These are phyloP conservation scores for Aradophagus sp. DNA, from an alignment of 1,140 invertebrate species.

Conservation along the genomic window DNA sequence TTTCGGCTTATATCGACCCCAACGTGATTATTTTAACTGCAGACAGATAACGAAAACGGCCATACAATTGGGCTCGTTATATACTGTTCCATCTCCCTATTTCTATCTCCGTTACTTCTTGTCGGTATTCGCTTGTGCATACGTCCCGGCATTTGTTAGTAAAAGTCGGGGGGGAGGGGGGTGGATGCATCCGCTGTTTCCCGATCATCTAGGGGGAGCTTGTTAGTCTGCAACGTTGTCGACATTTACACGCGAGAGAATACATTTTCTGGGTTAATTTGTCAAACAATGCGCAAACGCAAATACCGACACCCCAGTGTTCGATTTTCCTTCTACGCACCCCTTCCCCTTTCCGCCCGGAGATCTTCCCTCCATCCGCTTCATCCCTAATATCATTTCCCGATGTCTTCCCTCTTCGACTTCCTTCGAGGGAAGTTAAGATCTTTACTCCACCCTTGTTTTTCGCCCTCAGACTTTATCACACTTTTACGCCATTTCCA, in stretches of 20 bases:
- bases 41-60: no score
- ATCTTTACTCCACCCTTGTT: constrained; percentile 70
- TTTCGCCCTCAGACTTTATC: constrained; percentile 57
- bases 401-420: constrained; percentile 42
- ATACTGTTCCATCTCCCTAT: no score
- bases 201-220: constrained; percentile 36
- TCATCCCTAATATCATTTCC: constrained; percentile 52
- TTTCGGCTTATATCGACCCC: no score
- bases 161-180: constrained; percentile 13
- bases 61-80: no score
- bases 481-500: constrained; percentile 54
- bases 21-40: no score
- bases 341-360: neutral
- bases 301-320: constrained; percentile 51
- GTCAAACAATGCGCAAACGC: constrained; percentile 65
- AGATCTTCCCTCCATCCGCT: constrained; percentile 2
- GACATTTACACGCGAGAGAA: constrained; percentile 30
- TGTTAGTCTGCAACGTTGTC: constrained; percentile 52
- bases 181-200: constrained; percentile 28
- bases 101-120: no score
- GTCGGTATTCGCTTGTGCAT: neutral
- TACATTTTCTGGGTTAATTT: constrained; percentile 67
- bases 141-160: constrained; percentile 30
- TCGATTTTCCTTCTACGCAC: constrained; percentile 24
- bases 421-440: constrained; percentile 50